Evolutionary conservation across 2,113 vertebrate species (phyloP).

Genomic region (Apodemus speciosus): DNA sequence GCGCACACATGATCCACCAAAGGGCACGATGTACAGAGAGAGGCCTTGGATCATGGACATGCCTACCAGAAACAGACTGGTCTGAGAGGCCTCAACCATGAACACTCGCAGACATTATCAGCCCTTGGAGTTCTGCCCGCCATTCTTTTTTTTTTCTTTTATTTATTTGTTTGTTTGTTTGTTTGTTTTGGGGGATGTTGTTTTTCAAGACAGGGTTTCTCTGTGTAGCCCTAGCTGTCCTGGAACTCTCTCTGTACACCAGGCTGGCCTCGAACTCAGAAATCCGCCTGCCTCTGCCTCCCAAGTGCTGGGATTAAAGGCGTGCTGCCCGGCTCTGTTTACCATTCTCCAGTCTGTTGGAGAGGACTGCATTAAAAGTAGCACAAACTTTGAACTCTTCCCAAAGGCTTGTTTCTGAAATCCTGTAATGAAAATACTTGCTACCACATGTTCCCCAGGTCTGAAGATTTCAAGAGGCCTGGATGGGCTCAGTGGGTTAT

Average conservation of each 20-base stretch:
- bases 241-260: too few species aligned
- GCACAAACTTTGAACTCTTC: not conserved
- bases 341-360: not conserved
- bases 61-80: not conserved
- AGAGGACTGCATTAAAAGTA: not conserved
- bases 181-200: too few species aligned
- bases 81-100: not conserved
- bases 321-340: not conserved
- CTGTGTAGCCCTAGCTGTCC: too few species aligned
- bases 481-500: not conserved
- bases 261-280: too few species aligned
- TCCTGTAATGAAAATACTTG: not conserved
- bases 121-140: not conserved
- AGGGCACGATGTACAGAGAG: too few species aligned
- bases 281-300: too few species aligned
- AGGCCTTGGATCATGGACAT: not conserved
- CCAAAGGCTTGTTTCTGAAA: not conserved
- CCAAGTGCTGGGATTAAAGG: too few species aligned
- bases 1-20: not conserved
- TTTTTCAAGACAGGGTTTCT: too few species aligned
- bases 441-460: not conserved
- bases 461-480: not conserved
- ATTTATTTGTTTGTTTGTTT: too few species aligned
- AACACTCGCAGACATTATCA: not conserved
- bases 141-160: not conserved